Base-by-base conservation (phyloP, 2,888 invertebrate genomes). In the Spicauda simplicius region DNA sequence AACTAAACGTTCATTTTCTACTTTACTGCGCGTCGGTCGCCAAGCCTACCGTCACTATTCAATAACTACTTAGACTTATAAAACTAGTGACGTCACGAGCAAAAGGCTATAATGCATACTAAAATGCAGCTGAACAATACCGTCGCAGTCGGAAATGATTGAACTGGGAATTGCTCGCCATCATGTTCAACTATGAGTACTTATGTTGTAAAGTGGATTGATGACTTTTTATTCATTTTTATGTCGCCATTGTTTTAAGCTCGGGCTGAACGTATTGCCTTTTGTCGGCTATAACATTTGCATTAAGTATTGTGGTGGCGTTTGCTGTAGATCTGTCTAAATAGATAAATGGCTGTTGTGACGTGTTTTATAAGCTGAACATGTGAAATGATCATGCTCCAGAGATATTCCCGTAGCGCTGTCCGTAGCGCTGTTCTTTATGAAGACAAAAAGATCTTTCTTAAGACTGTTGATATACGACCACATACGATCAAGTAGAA, bases 141-240 rank as follows among this genome's bases (percentile, higher is more conserved):
- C 48, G 50, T 50, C 55, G 61, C 56, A 67, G 61, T 56, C 61
- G 56, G 67, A 52, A 61, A 67, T 67, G 61, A 67, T 67, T 67
- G 67, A 67, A 61, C 67, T 61, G 67, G 67, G 67, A 67, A 67
- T 67, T 61, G 67, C 61, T 52, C 52, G 52, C 61, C 61, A 67
- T 67, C 67, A 55, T 67, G 56, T 67, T 67, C 55, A 61, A 67
- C 67, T 61, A 57, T 67, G 37, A 67, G 61, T 67, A 61, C 66
- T 67, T 56, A 67, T 57, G 67, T 67, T 52, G 67, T 55, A 67
- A 67, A 67, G 52, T 67, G 62, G 57, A 67, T 62, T 68, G 62
- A 68, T 62, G 57, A 68, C 64, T 64, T 68, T 68, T 68, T 62
- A 68, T 57, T 68, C 62, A 61, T 57, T 62, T 57, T 45, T 25